Evolutionary conservation across 2,113 vertebrate genomes (phyloP).

Genomic region (Varanus salvator): DNA sequence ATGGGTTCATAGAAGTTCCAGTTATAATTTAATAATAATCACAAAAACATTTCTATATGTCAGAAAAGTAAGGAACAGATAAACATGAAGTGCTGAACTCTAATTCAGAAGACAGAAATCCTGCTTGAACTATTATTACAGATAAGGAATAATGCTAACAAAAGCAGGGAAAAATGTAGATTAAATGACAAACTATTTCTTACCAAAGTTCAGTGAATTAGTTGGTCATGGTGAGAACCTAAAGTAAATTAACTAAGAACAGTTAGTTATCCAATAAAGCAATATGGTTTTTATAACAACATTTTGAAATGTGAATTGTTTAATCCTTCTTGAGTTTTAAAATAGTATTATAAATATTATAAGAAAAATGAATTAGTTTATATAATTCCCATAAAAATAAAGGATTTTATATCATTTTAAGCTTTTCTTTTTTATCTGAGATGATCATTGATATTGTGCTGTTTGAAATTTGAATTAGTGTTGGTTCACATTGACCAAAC

Average conservation of each 20-base stretch:
- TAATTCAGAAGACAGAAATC: neutral
- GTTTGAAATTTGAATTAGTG: conserved; percentile 33
- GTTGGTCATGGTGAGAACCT: neutral
- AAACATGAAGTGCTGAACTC: neutral
- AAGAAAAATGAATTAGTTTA: neutral
- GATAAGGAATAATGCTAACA: neutral
- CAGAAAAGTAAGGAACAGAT: neutral
- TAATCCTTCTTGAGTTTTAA: neutral
- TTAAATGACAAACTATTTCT: neutral
- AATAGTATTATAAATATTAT: neutral
- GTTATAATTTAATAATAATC: no score
- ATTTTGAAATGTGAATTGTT: neutral
- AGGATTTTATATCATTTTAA: conserved; percentile 18
- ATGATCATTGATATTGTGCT: neutral
- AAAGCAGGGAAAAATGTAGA: neutral
- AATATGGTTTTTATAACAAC: neutral
- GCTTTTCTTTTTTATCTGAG: neutral
- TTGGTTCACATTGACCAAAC: neutral
- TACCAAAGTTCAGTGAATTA: neutral
- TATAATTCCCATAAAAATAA: neutral
- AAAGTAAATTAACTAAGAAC: neutral
- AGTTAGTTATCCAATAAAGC: neutral
- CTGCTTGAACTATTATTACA: neutral
- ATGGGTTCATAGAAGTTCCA: neutral
- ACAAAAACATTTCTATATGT: no score